Evolutionary conservation across 2,797 vertebrate species (phyloP).

Genomic region (Leptodactylus fallax): DNA sequence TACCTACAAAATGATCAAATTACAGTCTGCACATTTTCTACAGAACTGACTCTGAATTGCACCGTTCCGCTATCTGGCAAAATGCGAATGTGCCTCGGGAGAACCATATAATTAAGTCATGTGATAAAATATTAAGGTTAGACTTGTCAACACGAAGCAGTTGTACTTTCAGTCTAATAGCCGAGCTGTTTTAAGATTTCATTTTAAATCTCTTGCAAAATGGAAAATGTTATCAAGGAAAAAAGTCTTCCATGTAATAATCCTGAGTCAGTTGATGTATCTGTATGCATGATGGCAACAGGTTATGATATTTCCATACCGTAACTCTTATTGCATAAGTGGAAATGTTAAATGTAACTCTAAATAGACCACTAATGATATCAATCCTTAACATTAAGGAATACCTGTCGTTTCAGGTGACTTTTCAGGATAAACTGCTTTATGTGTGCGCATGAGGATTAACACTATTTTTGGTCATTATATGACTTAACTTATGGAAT

Average conservation of each 20-base stretch:
- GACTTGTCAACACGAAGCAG: constrained; percentile 37
- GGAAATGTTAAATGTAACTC: neutral
- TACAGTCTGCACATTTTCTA: constrained; percentile 28
- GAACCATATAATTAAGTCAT: constrained; percentile 42
- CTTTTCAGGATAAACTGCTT: too few relatives aligned
- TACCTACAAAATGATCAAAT: constrained; percentile 33
- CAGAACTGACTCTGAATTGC: constrained; percentile 24
- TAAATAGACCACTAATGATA: neutral
- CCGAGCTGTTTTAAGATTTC: constrained; percentile 33
- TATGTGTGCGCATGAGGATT: too few relatives aligned
- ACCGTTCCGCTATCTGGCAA: constrained; percentile 19
- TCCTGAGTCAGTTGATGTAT: neutral
- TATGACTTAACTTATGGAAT: too few relatives aligned
- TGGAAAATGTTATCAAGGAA: constrained; percentile 51
- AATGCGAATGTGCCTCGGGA: constrained; percentile 31
- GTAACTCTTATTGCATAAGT: neutral
- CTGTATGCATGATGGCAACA: neutral
- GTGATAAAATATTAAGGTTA: constrained; percentile 45
- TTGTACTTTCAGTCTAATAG: constrained; percentile 33
- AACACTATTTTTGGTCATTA: too few relatives aligned
- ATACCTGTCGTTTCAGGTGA: too few relatives aligned
- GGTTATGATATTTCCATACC: neutral
- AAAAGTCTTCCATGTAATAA: constrained; percentile 10
- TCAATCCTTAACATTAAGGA: neutral
- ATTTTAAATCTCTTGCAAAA: constrained; percentile 49